Base-by-base conservation (phyloP, 2,888 invertebrate genomes). In the Subacronicta megacephala region DNA sequence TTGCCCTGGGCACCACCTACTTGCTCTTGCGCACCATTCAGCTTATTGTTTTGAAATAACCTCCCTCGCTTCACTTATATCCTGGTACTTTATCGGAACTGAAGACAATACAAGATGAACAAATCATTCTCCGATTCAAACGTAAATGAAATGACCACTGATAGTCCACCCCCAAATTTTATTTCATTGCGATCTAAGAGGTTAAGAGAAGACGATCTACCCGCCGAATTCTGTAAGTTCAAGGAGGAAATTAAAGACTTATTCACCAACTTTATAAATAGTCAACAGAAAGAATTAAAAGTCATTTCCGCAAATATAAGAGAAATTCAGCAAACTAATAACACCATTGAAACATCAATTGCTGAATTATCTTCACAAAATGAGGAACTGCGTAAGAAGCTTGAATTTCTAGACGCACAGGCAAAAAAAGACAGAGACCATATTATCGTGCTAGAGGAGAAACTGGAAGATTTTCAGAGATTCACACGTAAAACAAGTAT, bases 391-490 rank as follows among this genome's bases (percentile, higher is more conserved):
- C 9, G 3, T 10, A 29, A 29, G 1, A 29, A 10, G 10, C 9
- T 29, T 10, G 2, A 9, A 10, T 10, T 10, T 15, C 3, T 42
- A 7, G 47, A 40, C 31, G 9, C 20, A n/a, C 45, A 36, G 13
- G 1, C 12, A 6, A 45, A 23, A 23, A 45, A 38, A 10, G 47
- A 47, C 18, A 15, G 16, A 16, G 38, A 47, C 0, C 31, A 47
- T 38, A 47, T 47, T 10, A 13, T 2, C 2, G 16, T 38, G 1
- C 18, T 47, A 15, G 47, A 47, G 13, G 29, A 47, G 13, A 47
- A 10, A 29, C 38, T 47, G 9, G 47, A 47, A 18, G 47, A 47
- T 5, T 7, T 47, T 9, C 47, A 47, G 13, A 10, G 42, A 10
- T 10, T 10, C 20, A 7, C 36, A 0, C 13, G 40, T 1, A 40